phyloP scores from a whole-genome alignment of 2,113 vertebrate species.

The Myxocyprinus asiaticus region DNA sequence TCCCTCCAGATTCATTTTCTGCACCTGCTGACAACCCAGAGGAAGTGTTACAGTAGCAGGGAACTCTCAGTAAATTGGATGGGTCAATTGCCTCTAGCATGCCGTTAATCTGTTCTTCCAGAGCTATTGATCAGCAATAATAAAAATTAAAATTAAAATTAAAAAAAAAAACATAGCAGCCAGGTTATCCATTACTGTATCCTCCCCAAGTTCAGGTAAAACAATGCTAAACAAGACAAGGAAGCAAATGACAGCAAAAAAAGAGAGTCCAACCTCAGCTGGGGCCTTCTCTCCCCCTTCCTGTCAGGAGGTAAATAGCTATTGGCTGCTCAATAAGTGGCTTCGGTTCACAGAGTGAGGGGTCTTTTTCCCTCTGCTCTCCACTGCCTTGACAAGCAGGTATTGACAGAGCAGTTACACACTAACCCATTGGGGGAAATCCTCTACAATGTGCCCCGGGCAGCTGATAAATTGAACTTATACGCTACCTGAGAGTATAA shows the following conservation, averaged over 20 bases:
- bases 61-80: slow-evolving; percentile 4
- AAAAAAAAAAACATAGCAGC: slow-evolving; percentile 4
- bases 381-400: slow-evolving; percentile 86
- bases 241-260: slow-evolving; percentile 25
- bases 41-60: slow-evolving; percentile 29
- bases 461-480: slow-evolving; percentile 81
- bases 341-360: slow-evolving; percentile 84
- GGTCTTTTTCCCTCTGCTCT: slow-evolving; percentile 77
- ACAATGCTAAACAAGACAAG: slow-evolving; percentile 14
- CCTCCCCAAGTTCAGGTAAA: slow-evolving; percentile 21
- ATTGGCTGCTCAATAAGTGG: slow-evolving; percentile 99
- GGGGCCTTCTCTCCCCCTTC: slow-evolving; percentile 66
- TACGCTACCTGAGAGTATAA: slow-evolving; percentile 76
- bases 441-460: slow-evolving; percentile 80
- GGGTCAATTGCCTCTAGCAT: slow-evolving; percentile 8
- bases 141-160: not conserved
- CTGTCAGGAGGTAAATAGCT: slow-evolving; percentile 96
- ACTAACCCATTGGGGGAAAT: slow-evolving; percentile 87
- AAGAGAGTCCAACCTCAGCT: slow-evolving; percentile 54
- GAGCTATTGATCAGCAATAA: slow-evolving; percentile 12
- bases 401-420: slow-evolving; percentile 98
- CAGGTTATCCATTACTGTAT: slow-evolving; percentile 10
- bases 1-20: not conserved
- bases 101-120: slow-evolving; percentile 25
- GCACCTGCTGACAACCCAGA: not conserved